Percentiles rank a stretch among this genome's conserved stretches.
Evolutionary conservation across 2,113 vertebrate species (phyloP).

Genomic region (Hirundichthys speculiger): DNA sequence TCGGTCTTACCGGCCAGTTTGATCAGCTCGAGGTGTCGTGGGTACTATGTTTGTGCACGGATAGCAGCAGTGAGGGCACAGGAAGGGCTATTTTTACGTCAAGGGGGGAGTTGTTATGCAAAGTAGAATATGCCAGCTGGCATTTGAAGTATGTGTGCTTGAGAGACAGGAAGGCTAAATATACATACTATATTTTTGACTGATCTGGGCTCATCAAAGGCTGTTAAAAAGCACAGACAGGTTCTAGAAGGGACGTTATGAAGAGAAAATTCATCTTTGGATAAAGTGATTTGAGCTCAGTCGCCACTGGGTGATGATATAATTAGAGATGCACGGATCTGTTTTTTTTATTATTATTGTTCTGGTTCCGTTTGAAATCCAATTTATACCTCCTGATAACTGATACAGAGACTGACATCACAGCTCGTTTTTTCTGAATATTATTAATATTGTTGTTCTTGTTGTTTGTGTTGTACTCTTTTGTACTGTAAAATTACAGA

Average conservation of each 20-base stretch:
- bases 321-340: not conserved
- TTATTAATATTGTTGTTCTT: too few species aligned
- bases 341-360: too few species aligned
- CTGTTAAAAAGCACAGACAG: constrained; percentile 18
- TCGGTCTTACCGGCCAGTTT: constrained; percentile 25
- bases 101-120: constrained; percentile 63
- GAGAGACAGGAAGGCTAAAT: constrained; percentile 67
- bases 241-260: not conserved
- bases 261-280: not conserved
- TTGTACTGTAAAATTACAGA: too few species aligned
- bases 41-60: constrained; percentile 47
- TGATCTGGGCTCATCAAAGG: constrained; percentile 24
- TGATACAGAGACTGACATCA: too few species aligned
- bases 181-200: constrained; percentile 54
- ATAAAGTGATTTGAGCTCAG: not conserved
- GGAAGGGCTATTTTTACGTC: constrained; percentile 68
- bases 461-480: too few species aligned
- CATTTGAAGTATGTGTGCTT: constrained; percentile 63
- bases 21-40: constrained; percentile 33
- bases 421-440: too few species aligned
- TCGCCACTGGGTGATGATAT: not conserved
- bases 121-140: constrained; percentile 67
- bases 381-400: too few species aligned
- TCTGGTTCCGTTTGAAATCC: too few species aligned
- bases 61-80: constrained; percentile 30